Percentiles rank a stretch among this genome's conserved stretches.
Evolutionary conservation across 2,113 vertebrate species (phyloP).

Genomic region (Lophius piscatorius): DNA sequence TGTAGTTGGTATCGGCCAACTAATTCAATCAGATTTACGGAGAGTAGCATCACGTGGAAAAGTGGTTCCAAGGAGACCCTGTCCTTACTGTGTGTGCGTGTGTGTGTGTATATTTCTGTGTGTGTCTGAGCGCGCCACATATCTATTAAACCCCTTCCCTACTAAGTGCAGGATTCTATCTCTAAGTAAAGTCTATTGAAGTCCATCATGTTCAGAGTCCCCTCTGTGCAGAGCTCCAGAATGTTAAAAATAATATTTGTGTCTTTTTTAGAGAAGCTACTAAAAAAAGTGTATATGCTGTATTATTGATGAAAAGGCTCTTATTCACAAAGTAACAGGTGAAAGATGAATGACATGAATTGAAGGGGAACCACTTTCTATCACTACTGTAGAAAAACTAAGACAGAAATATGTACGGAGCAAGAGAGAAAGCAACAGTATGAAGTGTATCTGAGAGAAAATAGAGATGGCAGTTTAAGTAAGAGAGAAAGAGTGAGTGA

Average conservation of each 20-base stretch:
- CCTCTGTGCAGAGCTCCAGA: conserved; percentile 8
- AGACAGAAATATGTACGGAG: neutral
- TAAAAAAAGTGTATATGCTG: conserved; percentile 23
- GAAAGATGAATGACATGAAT: conserved; percentile 31
- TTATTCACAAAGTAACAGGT: conserved; percentile 52
- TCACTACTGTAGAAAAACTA: neutral
- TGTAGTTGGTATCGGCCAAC: conserved; percentile 56
- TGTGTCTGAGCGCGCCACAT: conserved; percentile 26
- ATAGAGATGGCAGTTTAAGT: conserved; percentile 26
- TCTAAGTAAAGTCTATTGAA: conserved; percentile 64
- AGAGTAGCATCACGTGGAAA: conserved; percentile 74
- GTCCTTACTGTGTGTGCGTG: conserved; percentile 53
- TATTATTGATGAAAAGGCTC: conserved; percentile 54
- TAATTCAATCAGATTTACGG: conserved; percentile 77
- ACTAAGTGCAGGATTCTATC: conserved; percentile 72
- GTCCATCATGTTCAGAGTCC: conserved; percentile 55
- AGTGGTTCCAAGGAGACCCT: conserved; percentile 73
- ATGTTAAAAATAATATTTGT: conserved; percentile 37
- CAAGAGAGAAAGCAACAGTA: too few relatives aligned
- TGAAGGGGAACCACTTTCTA: conserved; percentile 16
- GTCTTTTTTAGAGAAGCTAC: conserved; percentile 32
- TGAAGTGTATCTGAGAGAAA: conserved; percentile 23
- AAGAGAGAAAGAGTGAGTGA: conserved; percentile 45
- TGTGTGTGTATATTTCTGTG: conserved; percentile 32
- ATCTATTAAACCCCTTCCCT: conserved; percentile 52